Conservation (phyloP, 2,797 vertebrate genomes). For the Muraenolepis orangiensis region DNA sequence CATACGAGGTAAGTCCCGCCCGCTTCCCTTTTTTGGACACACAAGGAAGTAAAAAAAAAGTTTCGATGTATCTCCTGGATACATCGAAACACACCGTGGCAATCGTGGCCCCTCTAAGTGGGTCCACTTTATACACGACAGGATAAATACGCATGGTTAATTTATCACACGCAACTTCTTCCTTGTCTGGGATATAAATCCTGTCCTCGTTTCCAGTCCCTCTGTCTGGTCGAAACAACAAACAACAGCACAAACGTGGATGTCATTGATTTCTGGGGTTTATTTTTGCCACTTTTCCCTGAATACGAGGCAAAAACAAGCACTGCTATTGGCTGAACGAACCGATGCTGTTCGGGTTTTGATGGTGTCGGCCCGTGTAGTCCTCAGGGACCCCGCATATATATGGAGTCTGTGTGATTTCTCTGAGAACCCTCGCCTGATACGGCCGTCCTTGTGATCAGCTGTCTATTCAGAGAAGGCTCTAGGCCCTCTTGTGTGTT, state of each 20-base stretch:
- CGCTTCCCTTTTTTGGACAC: not conserved
- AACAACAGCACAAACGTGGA: not conserved
- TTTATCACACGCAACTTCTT: not conserved
- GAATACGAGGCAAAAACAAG: not conserved
- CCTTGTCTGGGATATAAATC: not conserved
- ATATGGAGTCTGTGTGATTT: not conserved
- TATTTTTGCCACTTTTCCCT: not conserved
- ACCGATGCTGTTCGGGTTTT: not conserved
- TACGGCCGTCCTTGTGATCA: not conserved
- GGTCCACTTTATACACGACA: not conserved
- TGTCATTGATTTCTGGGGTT: not conserved
- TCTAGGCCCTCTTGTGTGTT: not conserved
- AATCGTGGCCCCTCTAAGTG: not conserved
- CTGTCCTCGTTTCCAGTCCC: not conserved
- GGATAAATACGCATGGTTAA: not conserved
- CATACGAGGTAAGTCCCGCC: slow-evolving; percentile 84
- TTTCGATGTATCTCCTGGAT: too few species aligned
- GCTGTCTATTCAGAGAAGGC: not conserved
- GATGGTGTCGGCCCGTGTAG: not conserved
- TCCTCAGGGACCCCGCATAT: not conserved
- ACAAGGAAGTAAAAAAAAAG: not conserved
- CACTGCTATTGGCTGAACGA: not conserved
- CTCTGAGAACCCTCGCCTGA: not conserved
- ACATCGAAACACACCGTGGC: not conserved
- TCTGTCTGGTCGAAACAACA: not conserved